Base-by-base conservation (phyloP, 2,888 invertebrate species). In the Malachius bipustulatus region DNA sequence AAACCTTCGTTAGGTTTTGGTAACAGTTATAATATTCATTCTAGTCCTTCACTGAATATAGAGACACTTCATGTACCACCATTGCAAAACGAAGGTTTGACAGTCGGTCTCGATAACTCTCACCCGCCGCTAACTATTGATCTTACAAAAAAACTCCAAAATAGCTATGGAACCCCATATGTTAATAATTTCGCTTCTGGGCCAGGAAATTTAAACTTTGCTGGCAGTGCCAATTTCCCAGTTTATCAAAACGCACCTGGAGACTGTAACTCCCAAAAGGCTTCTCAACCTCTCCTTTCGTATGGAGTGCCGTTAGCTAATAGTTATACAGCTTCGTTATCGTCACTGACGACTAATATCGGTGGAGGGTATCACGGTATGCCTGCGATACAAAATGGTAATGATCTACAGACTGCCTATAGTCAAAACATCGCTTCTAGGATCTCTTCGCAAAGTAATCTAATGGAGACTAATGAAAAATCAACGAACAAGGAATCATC, bases 251-350 rank as follows among this genome's bases (percentile, higher is more conserved):
- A 34, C 29, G 30, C 39, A 11, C 44, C 47, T 14, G 51, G 55
- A 37, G 60, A 62, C 41, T 63, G 63, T 38, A 52, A 44, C 26
- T 43, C 48, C 14, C 54, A 60, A 35, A 54, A 52, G 41, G 54
- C 56, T 41, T 52, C 51, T n/a, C 40, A 57, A 26, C 55, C 59
- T 10, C 48, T 54, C 14, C 42, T 57, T 28, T 50, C 55, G n/a
- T 61, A 60, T 41, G 59, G 56, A 13, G 54, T 57, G 9, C 70
- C 73, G 1, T 58, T 65, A 4, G 69, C 67, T 1, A 65, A 69
- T 1, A 67, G 63, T 35, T 73, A 72, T 42, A 65, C 69, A 0
- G 66, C 69, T 1, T 69, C 72, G 16, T 50, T 71, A 1, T 69
- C 66, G 33, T 64, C 68, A 11, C 55, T 71, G 24, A 71, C 69